These are phyloP conservation scores for Philhelius pedissequus DNA, from an alignment of 2,888 invertebrate species.

Conservation along the genomic window DNA sequence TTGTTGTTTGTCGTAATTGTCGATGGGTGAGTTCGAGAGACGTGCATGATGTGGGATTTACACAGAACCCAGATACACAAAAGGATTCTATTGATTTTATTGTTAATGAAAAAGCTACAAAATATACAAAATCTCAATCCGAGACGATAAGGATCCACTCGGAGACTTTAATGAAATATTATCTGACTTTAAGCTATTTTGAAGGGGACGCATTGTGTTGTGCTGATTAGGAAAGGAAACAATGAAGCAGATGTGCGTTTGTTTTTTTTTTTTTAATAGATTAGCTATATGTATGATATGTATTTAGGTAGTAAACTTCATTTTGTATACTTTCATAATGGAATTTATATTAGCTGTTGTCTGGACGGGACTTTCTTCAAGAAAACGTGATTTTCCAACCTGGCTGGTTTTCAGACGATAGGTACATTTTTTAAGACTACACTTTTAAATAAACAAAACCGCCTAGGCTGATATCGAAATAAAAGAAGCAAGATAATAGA, in stretches of 20 bases:
- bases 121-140: slow-evolving; percentile 61
- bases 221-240: slow-evolving; percentile 16
- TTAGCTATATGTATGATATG: background rate
- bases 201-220: background rate
- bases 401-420: background rate
- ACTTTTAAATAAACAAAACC: background rate
- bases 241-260: slow-evolving; percentile 33
- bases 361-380: slow-evolving; percentile 9
- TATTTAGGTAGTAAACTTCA: background rate
- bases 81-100: slow-evolving; percentile 69
- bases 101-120: slow-evolving; percentile 69
- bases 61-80: slow-evolving; percentile 40
- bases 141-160: slow-evolving; percentile 59
- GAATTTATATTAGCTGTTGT: slow-evolving; percentile 40
- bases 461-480: no score
- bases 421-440: background rate
- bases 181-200: slow-evolving; percentile 43
- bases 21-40: slow-evolving; percentile 24
- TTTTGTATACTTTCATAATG: slow-evolving; percentile 34
- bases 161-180: slow-evolving; percentile 63
- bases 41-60: slow-evolving; percentile 42
- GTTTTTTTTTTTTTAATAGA: no score
- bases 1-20: slow-evolving; percentile 61
- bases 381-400: slow-evolving; percentile 34
- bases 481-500: no score